Base-by-base conservation (phyloP, 2,113 vertebrate genomes). In the Bolborhynchus lineola region DNA sequence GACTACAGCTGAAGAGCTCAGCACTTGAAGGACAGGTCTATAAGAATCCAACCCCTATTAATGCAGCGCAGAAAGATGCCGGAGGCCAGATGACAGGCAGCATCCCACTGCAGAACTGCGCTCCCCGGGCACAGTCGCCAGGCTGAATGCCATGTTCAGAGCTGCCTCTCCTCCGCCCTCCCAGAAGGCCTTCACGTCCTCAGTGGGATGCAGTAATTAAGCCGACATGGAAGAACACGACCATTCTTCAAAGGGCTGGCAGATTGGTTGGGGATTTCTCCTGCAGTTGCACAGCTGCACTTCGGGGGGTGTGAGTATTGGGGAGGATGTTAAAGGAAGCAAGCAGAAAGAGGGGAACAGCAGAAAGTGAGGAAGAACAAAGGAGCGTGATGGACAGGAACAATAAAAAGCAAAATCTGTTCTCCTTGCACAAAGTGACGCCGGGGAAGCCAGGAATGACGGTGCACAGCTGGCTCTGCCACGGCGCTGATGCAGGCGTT, bases 181-280 rank as follows among this genome's bases (percentile, higher is more conserved):
- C 92, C 93, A 10, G 14, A 7, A 13, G 93, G 24, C 63, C 69
- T 12, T 3, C 1, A 2, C 7, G 6, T 29, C 95, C 94, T 72
- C 92, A 23, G 4, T 0, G 72, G 91, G 86, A 44, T 1, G 2
- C 33, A 9, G 83, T 50, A 59, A 95, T 87, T 94, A 95, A 92
- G 92, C 72, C 3, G 39, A 92, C 88, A 88, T 4, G 35, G 86
- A 92, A 46, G 80, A 74, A 86, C 7, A 92, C 86, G 88, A 50
- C 53, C 25, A 13, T 3, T n/a, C 91, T 97, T 92, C 92, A 97
- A 95, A 94, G 86, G 86, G 82, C 76, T 90, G 86, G 28, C 71
- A 83, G 92, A 92, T 78, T 92, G 91, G 4, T 81, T 50, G 72
- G 92, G 91, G 88, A 90, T n/a, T 93, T 65, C 84, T 88, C 79